Conservation (phyloP, 2,888 invertebrate genomes). For the Syritta pipiens region DNA sequence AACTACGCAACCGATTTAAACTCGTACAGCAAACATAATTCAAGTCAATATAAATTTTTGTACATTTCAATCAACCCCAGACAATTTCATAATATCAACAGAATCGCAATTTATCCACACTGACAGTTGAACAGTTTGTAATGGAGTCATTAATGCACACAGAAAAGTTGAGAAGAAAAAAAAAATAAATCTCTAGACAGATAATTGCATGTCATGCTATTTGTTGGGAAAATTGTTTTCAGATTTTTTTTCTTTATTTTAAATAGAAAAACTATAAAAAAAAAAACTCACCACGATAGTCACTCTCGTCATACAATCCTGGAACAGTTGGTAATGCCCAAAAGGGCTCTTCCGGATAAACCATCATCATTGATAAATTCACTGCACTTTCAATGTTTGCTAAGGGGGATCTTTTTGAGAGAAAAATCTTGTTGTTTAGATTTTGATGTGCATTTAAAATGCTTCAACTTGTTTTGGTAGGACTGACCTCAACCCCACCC, state of each 20-base stretch:
- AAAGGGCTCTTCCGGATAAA: constrained; percentile 79
- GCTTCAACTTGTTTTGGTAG: too few species aligned
- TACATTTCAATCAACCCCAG: constrained; percentile 30
- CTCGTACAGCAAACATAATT: constrained; percentile 7
- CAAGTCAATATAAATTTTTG: constrained; percentile 20
- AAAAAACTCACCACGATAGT: constrained; percentile 76
- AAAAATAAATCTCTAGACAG: not conserved
- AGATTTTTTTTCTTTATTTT: too few species aligned
- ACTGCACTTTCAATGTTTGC: constrained; percentile 12
- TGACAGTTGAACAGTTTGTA: constrained; percentile 35
- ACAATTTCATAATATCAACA: constrained; percentile 17
- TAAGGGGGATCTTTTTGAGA: not conserved
- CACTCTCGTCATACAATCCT: constrained; percentile 78
- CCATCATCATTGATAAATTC: constrained; percentile 76
- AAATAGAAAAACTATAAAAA: too few species aligned
- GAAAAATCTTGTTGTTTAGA: too few species aligned
- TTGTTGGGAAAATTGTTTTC: not conserved
- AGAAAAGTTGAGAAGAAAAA: not conserved
- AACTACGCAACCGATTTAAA: too few species aligned
- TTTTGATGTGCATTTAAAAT: too few species aligned
- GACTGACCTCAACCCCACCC: too few species aligned
- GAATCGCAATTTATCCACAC: constrained; percentile 15
- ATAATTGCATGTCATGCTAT: not conserved
- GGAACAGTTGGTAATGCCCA: constrained; percentile 79
- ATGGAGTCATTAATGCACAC: constrained; percentile 25